phyloP scores from a whole-genome alignment of 2,113 vertebrate genomes.

The Alligator sinensis region DNA sequence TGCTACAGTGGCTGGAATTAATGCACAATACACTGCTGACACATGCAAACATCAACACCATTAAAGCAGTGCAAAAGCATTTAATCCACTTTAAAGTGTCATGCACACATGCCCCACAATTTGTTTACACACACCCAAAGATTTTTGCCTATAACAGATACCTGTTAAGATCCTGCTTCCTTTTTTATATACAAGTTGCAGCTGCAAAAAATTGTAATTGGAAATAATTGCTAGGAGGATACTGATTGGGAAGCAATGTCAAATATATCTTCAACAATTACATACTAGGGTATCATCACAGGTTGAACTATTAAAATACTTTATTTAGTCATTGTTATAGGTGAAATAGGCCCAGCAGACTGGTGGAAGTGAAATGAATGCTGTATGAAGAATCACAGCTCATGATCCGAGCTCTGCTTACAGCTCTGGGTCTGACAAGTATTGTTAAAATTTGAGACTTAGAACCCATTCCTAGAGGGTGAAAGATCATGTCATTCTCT shows the following conservation, averaged over 20 bases:
- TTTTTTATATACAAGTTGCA: too few species aligned
- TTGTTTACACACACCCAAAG: too few species aligned
- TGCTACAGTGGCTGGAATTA: too few species aligned
- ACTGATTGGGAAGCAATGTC: not conserved
- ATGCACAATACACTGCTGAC: too few species aligned
- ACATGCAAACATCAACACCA: too few species aligned
- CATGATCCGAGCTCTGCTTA: not conserved
- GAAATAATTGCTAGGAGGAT: too few species aligned
- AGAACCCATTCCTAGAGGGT: constrained; percentile 9
- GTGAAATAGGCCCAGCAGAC: constrained; percentile 22
- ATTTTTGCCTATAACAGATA: too few species aligned
- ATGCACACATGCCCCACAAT: too few species aligned
- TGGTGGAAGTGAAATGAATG: constrained; percentile 7
- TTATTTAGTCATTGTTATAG: not conserved
- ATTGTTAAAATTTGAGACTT: constrained; percentile 27
- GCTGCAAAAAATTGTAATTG: too few species aligned
- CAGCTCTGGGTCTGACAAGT: constrained; percentile 28
- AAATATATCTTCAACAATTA: not conserved
- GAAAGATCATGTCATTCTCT: constrained; percentile 25
- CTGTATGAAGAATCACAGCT: constrained; percentile 12
- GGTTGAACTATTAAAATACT: not conserved
- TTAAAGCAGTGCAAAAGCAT: too few species aligned
- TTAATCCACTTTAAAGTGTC: too few species aligned
- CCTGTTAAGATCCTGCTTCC: too few species aligned
- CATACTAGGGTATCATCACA: not conserved